Evolutionary conservation across 2,888 invertebrate genomes (phyloP), one percentile per base, ranked within the genome.

Genomic region (Pyrrhosoma nymphula): DNA sequence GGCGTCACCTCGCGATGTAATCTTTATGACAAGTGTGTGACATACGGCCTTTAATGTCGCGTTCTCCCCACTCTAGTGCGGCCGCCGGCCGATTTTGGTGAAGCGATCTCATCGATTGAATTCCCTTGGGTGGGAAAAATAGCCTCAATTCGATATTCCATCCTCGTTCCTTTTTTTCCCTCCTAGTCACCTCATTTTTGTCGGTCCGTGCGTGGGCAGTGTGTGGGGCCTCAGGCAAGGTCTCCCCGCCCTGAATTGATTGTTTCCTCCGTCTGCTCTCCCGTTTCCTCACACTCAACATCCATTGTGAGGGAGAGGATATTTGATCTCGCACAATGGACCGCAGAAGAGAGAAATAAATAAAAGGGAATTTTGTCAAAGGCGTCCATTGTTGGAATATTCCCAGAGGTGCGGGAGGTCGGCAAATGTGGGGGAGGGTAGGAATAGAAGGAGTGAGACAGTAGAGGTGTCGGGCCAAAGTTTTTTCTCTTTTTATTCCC

Each of bases 1-100:
- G 90, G 90, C 90, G 90, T 90, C 90, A 90, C 56, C 60, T 18
- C 90, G 90, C 56, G 90, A 90, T 90, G 20, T 90, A 90, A 90
- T 90, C 90, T 90, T 18, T 35, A 18, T 90, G 90, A 90, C 90
- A 60, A 90, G 90, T 56, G 30, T 90, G 90, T 60, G 90, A 47
- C 89, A 56, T 26, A 23, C 89, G 89, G 47, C 89, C 89, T 47
- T 89, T 55, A 55, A 89, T 56, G 55, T 56, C 89, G 55, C 89
- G 26, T 69, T 35, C 30, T 35, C 35, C 35, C 82, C 60, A 20
- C 20, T 20, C 30, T 35, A 30, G 35, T 1, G 30, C 12, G 82
- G 12, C 82, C 30, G 82, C 82, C 16, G 35, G 35, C 30, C 82
- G n/a, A 55, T 89, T 60, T 89, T 89, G 26, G 89, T 60, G 60